Base-by-base conservation (phyloP, 2,797 vertebrate species). In the Catostomus latipinnis region DNA sequence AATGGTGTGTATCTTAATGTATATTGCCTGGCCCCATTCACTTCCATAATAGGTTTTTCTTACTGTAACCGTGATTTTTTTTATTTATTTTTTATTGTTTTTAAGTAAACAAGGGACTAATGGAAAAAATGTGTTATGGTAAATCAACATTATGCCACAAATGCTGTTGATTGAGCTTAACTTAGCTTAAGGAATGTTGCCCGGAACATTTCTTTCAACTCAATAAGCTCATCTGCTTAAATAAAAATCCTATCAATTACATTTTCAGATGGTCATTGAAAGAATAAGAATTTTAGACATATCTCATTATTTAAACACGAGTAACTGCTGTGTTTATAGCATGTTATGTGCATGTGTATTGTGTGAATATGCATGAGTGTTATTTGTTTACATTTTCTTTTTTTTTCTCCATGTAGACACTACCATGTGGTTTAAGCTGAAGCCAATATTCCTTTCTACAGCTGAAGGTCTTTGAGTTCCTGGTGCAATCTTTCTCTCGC, bases 401-500 rank as follows among this genome's bases (percentile, higher is more conserved):
- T 46, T 65, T 62, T 11, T 14, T 8, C 3, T 6, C 43, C n/a
- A 60, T 34, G 1, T 62, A 12, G 9, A 53, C 16, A 18, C 57
- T 52, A n/a, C 22, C 34, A 8, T 46, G 13, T 54, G 45, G 18
- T 70, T 70, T 75, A 56, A 82, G 79, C 67, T 76, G 61, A 14
- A 69, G 50, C 49, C 60, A 65, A 49, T 79, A 22, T n/a, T 52
- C 7, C 18, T 73, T 73, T 80, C 53, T 50, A 11, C 52, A 43
- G 43, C n/a, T 22, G 52, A 76, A 75, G 43, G 72, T 71, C 49
- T 70, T 75, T 4, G 49, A 56, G 61, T 80, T 80, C 22, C 53
- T 60, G 9, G n/a, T 48, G 52, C 71, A 75, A 66, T 72, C 78
- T 71, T 80, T 61, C 67, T 43, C n/a, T 65, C 43, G 0, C n/a